Percentiles rank a stretch among this genome's conserved stretches.
phyloP scores from a whole-genome alignment of 1,140 invertebrate species.

The Anastrepha ludens region DNA sequence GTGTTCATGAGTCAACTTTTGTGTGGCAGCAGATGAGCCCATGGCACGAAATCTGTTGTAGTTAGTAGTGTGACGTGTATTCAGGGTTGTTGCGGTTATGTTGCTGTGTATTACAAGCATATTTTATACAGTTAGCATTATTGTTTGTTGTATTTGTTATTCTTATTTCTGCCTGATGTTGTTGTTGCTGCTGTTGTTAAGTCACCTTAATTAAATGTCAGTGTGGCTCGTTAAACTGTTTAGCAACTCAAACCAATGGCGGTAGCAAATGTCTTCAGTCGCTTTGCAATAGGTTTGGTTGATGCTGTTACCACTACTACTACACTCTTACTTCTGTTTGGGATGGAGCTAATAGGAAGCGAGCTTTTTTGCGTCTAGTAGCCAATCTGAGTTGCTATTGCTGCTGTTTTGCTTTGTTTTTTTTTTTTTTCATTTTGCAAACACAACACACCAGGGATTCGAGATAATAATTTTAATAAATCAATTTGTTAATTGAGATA shows the following conservation, averaged over 20 bases:
- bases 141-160: conserved; percentile 24
- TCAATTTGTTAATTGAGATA: conserved; percentile 71
- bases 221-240: conserved; percentile 55
- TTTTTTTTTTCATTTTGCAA: not conserved
- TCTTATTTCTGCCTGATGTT: not conserved
- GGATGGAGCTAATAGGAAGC: not conserved
- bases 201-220: conserved; percentile 74
- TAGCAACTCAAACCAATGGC: conserved; percentile 32
- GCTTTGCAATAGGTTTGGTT: not conserved
- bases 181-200: conserved; percentile 57
- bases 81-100: conserved; percentile 42
- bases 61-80: not conserved
- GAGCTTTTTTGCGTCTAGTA: not conserved
- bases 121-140: not conserved
- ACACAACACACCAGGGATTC: conserved; percentile 43
- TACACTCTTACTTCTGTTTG: too few species aligned
- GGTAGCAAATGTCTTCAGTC: not conserved
- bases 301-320: too few species aligned
- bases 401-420: not conserved
- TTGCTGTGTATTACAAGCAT: not conserved
- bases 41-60: not conserved
- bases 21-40: conserved; percentile 30
- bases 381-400: not conserved
- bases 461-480: conserved; percentile 72
- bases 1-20: conserved; percentile 13